Conservation (phyloP, 2,888 invertebrate species). For the Gortyna flavago region DNA sequence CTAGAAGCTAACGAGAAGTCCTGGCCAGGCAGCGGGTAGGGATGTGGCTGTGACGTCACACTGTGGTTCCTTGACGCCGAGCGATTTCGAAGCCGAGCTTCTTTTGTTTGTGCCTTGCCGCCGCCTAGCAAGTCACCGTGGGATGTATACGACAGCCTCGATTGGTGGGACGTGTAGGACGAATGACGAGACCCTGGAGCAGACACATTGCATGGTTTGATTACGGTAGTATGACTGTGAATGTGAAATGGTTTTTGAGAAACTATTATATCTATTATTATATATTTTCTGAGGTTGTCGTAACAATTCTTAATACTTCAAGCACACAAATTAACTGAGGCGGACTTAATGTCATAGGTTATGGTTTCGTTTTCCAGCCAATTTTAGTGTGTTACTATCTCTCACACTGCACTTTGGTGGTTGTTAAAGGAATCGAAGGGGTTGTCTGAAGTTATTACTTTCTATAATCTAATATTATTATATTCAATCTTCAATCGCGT, state of each 20-base stretch:
- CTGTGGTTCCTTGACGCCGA: constrained; percentile 93
- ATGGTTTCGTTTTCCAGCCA: background rate
- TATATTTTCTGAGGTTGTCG: background rate
- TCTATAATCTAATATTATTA: background rate
- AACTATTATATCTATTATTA: background rate
- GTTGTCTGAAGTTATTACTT: background rate
- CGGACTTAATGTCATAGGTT: background rate
- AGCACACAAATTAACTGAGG: background rate
- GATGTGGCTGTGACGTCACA: constrained; percentile 90
- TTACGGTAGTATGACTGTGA: background rate
- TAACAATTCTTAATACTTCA: background rate
- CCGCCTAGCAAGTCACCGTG: constrained; percentile 97
- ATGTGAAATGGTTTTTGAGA: background rate
- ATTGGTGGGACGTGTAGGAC: constrained; percentile 98
- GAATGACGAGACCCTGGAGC: constrained; percentile 95
- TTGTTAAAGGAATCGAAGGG: background rate
- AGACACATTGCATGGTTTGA: background rate
- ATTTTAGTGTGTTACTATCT: background rate
- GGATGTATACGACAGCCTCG: constrained; percentile 97
- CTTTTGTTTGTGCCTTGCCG: constrained; percentile 94
- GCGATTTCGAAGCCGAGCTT: constrained; percentile 94
- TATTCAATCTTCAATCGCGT: background rate
- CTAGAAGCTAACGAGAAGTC: constrained; percentile 90
- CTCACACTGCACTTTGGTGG: background rate
- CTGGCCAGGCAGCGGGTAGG: constrained; percentile 87